Base-by-base conservation (phyloP, 92 coral and sea anemone species). In the Phenganax subtilis region DNA sequence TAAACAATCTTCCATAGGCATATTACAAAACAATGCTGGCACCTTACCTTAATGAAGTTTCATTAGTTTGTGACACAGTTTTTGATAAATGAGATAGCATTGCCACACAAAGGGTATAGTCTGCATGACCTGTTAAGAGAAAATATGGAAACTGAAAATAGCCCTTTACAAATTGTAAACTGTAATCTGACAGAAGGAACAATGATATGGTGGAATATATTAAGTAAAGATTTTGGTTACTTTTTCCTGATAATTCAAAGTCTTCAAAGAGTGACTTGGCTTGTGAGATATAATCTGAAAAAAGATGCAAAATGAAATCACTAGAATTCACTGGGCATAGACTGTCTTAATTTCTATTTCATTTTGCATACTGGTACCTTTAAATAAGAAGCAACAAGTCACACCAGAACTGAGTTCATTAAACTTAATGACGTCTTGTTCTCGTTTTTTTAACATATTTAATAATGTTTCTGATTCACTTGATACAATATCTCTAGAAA, bases 211-310 rank as follows among this genome's bases (percentile, higher is more conserved):
- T 20, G 15, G 16, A 31, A 53, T 51, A 63, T 0, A 9, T 12
- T 58, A 54, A 56, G 20, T 6, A 1, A 57, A 44, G 12, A 47
- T 47, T 9, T 7, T 1, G 20, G 83, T 30, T n/a, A 91, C 98
- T 97, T 90, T 91, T 94, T 55, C 89, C 96, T 82, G 97, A 89
- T 75, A 94, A 81, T 84, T 94, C 98, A 53, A 94, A 85, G 71
- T 92, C 92, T 81, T 81, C 86, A 85, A 92, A 92, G 15, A 94
- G 89, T 14, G 90, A 88, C 75, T 92, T 92, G 52, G 98, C 96
- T 88, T 92, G 88, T 78, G 87, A 88, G 31, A 94, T 81, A 72
- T 90, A 94, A 75, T 94, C 98, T 94, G 70, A 11, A 61, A 10
- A 66, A 63, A 51, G 8, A 56, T 11, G 47, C 55, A n/a, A 17